Evolutionary conservation across 2,888 invertebrate genomes (phyloP).

Genomic region (Aporophyla lueneburgensis): DNA sequence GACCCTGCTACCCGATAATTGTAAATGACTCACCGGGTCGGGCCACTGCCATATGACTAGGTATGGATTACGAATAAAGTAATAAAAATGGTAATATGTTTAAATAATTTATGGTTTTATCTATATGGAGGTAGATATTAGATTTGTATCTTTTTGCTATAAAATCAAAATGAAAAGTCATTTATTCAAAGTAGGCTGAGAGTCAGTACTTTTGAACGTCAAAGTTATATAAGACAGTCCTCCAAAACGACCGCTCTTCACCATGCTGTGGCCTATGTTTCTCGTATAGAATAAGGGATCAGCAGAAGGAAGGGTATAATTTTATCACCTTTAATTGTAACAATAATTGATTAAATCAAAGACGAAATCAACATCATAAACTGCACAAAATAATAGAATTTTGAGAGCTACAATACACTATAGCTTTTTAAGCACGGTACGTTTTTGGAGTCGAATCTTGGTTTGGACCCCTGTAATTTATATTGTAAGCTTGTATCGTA

Average conservation of each 20-base stretch:
- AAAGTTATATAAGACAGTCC: no score
- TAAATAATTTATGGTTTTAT: constrained; percentile 11
- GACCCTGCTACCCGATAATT: constrained; percentile 78
- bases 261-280: not conserved
- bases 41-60: constrained; percentile 17
- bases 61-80: constrained; percentile 40
- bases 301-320: no score
- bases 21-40: constrained; percentile 77
- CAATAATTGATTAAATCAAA: no score
- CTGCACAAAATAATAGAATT: no score
- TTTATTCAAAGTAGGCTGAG: no score
- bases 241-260: no score
- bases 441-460: not conserved
- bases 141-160: not conserved
- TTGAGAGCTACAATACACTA: no score
- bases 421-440: no score
- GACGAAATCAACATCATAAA: no score
- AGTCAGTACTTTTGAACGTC: no score
- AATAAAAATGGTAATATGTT: constrained; percentile 48
- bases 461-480: constrained; percentile 6
- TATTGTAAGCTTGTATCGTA: constrained; percentile 7
- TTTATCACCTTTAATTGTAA: not conserved
- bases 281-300: not conserved
- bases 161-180: no score
- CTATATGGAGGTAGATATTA: not conserved